Evolutionary conservation across 2,797 vertebrate species (phyloP).

Genomic region (Ctenochaetus hawaiiensis): DNA sequence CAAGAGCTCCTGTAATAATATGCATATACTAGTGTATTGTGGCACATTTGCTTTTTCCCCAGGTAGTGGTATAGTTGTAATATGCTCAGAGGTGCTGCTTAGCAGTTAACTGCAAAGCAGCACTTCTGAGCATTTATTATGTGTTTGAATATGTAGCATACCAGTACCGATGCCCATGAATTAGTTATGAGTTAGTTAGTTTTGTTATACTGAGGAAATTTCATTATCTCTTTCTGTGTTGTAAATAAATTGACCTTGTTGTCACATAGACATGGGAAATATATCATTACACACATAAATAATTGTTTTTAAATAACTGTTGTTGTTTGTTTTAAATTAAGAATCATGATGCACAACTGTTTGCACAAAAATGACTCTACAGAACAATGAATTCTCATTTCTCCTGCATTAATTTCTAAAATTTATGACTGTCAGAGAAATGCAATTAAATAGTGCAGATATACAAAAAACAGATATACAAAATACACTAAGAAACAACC

Average conservation of each 20-base stretch:
- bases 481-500: neutral
- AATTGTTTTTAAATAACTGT: neutral
- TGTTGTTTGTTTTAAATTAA: neutral
- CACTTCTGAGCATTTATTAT: too few species aligned
- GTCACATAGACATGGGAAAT: neutral
- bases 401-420: neutral
- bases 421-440: neutral
- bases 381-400: neutral
- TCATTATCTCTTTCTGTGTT: neutral
- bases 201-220: neutral
- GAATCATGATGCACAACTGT: constrained; percentile 13
- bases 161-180: too few species aligned
- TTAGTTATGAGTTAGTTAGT: neutral
- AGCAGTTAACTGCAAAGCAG: neutral
- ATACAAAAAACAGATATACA: neutral
- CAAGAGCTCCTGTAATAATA: constrained; percentile 51
- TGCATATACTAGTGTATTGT: neutral
- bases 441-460: too few species aligned
- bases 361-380: neutral
- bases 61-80: neutral
- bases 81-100: neutral
- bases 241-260: too few species aligned
- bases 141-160: too few species aligned
- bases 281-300: neutral
- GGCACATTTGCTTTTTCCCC: neutral